Conservation (phyloP, 2,113 vertebrate genomes). For the Limanda limanda region DNA sequence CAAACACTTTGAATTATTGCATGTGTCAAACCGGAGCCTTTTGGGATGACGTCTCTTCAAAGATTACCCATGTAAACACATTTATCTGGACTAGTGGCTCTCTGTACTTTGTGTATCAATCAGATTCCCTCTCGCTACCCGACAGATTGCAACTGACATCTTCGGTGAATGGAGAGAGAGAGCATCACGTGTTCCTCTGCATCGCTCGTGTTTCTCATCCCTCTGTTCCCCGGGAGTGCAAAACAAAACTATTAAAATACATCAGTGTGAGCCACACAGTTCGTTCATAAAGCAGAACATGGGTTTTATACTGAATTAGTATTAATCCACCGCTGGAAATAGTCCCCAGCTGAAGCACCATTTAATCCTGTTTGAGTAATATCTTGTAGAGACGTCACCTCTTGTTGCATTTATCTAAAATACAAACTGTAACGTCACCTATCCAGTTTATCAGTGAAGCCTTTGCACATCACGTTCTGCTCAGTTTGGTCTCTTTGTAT, state of each 20-base stretch:
- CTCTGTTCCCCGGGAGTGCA: neutral
- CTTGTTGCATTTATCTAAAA: no score
- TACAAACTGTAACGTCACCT: neutral
- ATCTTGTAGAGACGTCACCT: no score
- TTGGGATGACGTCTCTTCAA: slow-evolving; percentile 39
- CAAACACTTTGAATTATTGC: slow-evolving; percentile 41
- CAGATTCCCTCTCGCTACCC: neutral
- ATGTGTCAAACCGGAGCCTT: slow-evolving; percentile 30
- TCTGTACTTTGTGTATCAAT: slow-evolving; percentile 23
- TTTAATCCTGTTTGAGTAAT: no score
- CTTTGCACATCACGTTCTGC: neutral
- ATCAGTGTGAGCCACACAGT: no score
- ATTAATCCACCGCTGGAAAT: neutral
- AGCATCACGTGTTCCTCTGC: neutral
- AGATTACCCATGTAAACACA: slow-evolving; percentile 61
- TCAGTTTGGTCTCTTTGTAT: no score
- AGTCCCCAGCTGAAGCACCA: neutral
- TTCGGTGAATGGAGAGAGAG: neutral
- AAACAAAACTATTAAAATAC: neutral
- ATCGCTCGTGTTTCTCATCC: neutral
- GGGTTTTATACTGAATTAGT: neutral
- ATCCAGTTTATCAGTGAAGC: neutral
- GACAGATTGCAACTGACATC: neutral
- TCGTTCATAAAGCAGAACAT: neutral
- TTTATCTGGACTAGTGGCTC: slow-evolving; percentile 47